phyloP scores from a whole-genome alignment of 2,113 vertebrate genomes.

The Pelecanoides urinatrix region DNA sequence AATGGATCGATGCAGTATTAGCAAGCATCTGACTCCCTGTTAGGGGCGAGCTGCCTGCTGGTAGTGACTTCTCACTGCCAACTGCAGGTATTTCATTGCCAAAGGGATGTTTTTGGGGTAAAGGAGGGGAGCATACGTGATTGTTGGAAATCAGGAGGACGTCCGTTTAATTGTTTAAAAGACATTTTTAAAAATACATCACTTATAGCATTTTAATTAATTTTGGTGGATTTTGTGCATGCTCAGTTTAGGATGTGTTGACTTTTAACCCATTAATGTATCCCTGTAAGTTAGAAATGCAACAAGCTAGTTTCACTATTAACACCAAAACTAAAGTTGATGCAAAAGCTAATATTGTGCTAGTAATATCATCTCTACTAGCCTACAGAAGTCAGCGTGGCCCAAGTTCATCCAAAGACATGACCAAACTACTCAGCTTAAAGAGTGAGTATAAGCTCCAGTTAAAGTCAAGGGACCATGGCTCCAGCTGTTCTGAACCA shows the following conservation, averaged over 20 bases:
- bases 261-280: not conserved
- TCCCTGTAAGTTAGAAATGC: not conserved
- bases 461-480: not conserved
- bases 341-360: not conserved
- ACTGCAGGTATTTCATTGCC: not conserved
- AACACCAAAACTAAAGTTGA: not conserved
- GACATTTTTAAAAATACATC: not conserved
- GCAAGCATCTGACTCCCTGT: not conserved
- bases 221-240: not conserved
- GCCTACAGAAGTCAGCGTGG: too few relatives aligned
- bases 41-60: not conserved
- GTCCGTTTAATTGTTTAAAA: not conserved
- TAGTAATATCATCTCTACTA: not conserved
- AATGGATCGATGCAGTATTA: not conserved
- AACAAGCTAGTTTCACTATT: not conserved
- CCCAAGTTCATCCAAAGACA: not conserved
- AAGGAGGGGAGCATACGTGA: not conserved
- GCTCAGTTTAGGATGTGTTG: not conserved
- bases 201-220: not conserved
- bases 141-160: not conserved
- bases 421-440: not conserved
- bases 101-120: not conserved
- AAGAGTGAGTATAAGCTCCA: not conserved
- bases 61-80: not conserved
- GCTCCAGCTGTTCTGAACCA: not conserved